These are phyloP conservation scores for Euplexia lucipara DNA, from an alignment of 2,888 invertebrate species.

Conservation along the genomic window DNA sequence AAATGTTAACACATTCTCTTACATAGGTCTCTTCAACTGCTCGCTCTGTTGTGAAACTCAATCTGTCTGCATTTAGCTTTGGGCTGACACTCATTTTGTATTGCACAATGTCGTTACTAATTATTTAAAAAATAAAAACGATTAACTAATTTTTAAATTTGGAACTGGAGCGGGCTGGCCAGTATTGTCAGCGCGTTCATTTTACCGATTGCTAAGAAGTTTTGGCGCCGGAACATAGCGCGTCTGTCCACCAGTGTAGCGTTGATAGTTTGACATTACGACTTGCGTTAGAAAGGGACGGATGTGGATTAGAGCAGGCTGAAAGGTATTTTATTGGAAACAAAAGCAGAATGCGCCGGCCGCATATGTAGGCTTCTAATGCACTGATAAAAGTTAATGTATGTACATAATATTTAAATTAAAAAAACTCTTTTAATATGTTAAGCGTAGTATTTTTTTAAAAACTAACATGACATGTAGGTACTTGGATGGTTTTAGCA, in stretches of 20 bases:
- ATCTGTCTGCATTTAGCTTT: conserved; percentile 38
- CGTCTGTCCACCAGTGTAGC: conserved; percentile 70
- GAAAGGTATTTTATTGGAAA: conserved; percentile 49
- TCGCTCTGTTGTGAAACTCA: conserved; percentile 42
- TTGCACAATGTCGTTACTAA: conserved; percentile 40
- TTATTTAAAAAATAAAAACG: conserved; percentile 37
- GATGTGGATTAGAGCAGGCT: conserved; percentile 68
- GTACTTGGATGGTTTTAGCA: no score
- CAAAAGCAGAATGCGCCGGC: conserved; percentile 24
- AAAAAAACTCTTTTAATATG: no score
- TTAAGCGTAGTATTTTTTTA: no score
- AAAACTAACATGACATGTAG: no score
- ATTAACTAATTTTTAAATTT: conserved; percentile 50
- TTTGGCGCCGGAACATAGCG: conserved; percentile 67
- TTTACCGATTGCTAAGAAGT: conserved; percentile 66
- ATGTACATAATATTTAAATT: not conserved
- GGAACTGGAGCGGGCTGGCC: conserved; percentile 37
- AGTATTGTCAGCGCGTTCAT: conserved; percentile 70
- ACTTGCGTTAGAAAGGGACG: conserved; percentile 71
- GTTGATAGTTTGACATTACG: conserved; percentile 71
- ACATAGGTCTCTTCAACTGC: conserved; percentile 37
- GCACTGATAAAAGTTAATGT: conserved; percentile 20
- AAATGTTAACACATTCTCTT: conserved; percentile 43
- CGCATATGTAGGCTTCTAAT: conserved; percentile 9
- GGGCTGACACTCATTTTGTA: conserved; percentile 42